Evolutionary conservation across 2,888 invertebrate species (phyloP).

Genomic region (Serripes groenlandicus): DNA sequence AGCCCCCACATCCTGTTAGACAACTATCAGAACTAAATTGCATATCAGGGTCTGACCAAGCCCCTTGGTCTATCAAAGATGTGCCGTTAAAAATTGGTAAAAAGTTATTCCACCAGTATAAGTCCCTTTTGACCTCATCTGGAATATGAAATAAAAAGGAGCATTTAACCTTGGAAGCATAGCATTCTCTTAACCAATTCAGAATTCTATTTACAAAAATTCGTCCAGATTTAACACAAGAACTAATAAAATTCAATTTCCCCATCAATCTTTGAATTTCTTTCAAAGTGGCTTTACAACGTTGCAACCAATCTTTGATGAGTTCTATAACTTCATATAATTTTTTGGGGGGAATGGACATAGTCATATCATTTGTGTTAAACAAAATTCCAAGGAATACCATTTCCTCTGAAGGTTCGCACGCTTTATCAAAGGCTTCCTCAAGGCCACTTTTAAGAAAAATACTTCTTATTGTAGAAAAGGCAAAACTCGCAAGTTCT

Average conservation of each 20-base stretch:
- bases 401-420: not conserved
- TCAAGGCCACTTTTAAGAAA: slow-evolving; percentile 29
- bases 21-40: slow-evolving; percentile 23
- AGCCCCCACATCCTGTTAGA: slow-evolving; percentile 34
- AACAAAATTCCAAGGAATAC: slow-evolving; percentile 33
- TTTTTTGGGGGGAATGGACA: slow-evolving; percentile 25
- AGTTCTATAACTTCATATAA: slow-evolving; percentile 23
- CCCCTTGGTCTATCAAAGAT: slow-evolving; percentile 34
- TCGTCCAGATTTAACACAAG: not conserved
- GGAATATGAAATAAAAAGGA: slow-evolving; percentile 24
- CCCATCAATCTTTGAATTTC: slow-evolving; percentile 36
- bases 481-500: slow-evolving; percentile 25
- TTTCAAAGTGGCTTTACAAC: slow-evolving; percentile 24
- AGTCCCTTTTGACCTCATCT: slow-evolving; percentile 25
- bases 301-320: slow-evolving; percentile 22
- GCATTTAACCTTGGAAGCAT: not conserved
- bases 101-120: slow-evolving; percentile 41
- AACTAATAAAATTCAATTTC: slow-evolving; percentile 42
- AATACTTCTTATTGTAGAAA: not conserved
- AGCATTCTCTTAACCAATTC: slow-evolving; percentile 28
- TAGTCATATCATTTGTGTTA: slow-evolving; percentile 24
- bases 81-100: slow-evolving; percentile 44
- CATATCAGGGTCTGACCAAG: slow-evolving; percentile 26
- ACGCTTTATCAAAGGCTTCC: slow-evolving; percentile 22
- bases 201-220: slow-evolving; percentile 9